Evolutionary conservation across 1,140 invertebrate genomes (phyloP).

Genomic region (silkworm (Bombyx mori)): DNA sequence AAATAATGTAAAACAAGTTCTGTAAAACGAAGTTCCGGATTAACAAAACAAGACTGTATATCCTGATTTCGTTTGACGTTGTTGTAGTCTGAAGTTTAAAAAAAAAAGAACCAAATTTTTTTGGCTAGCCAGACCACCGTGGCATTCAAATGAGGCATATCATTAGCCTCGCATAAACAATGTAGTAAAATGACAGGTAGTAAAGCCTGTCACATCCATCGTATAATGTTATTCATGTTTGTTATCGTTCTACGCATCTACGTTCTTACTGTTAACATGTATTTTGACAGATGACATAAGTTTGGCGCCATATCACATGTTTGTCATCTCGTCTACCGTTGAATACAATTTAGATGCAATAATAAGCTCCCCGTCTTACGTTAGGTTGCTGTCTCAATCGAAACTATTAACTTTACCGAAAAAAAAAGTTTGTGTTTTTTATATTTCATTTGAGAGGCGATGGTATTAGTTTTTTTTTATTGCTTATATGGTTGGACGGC

Average conservation of each 20-base stretch:
- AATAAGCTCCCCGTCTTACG: slow-evolving; percentile 67
- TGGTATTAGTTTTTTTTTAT: no score
- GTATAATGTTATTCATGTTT: slow-evolving; percentile 47
- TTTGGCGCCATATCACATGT: slow-evolving; percentile 51
- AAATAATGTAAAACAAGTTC: no score
- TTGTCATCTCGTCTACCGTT: slow-evolving; percentile 45
- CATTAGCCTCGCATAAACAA: slow-evolving; percentile 59
- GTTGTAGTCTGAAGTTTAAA: no score
- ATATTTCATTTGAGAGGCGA: no score
- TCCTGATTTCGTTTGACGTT: no score
- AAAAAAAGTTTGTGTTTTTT: slow-evolving; percentile 12
- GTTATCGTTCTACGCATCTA: slow-evolving; percentile 28
- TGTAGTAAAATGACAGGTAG: slow-evolving; percentile 62
- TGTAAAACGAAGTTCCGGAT: no score
- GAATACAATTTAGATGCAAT: slow-evolving; percentile 63
- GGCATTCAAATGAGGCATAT: slow-evolving; percentile 56
- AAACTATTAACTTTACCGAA: not conserved
- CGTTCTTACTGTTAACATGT: slow-evolving; percentile 60
- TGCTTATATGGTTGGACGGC: no score
- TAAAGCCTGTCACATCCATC: slow-evolving; percentile 42
- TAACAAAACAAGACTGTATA: no score
- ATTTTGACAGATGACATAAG: slow-evolving; percentile 71
- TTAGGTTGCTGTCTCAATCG: slow-evolving; percentile 11
- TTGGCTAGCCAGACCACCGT: slow-evolving; percentile 46
- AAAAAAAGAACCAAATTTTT: no score